Conservation (phyloP, 2,888 invertebrate species). For the Flexamia atlantica region DNA sequence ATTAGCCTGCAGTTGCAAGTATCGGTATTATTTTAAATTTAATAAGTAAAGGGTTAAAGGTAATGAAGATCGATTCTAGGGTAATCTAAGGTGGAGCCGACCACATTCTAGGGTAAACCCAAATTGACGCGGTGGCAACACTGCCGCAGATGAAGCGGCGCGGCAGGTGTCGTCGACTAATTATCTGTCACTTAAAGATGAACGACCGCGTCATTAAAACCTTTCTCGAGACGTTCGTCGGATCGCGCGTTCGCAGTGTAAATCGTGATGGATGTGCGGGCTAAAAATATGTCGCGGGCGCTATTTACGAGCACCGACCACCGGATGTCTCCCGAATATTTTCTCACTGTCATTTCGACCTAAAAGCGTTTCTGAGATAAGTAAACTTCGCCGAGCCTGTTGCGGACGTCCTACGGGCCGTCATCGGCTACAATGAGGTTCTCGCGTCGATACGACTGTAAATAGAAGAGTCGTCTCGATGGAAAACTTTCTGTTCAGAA, state of each 20-base stretch:
- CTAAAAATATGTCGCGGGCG: conserved; percentile 36
- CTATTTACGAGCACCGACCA: conserved; percentile 23
- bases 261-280: conserved; percentile 31
- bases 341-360: conserved; percentile 32
- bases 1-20: too few species aligned
- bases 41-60: too few species aligned
- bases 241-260: conserved; percentile 8
- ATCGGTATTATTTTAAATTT: too few species aligned
- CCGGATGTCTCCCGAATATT: conserved; percentile 43
- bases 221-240: not conserved
- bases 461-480: too few species aligned
- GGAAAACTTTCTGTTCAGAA: too few species aligned
- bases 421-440: too few species aligned
- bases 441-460: too few species aligned
- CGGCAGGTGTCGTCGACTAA: conserved; percentile 5
- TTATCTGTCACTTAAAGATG: conserved; percentile 44
- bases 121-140: too few species aligned
- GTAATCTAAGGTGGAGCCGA: too few species aligned
- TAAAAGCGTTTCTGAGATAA: conserved; percentile 19
- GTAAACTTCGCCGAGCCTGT: conserved; percentile 5
- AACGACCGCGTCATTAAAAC: conserved; percentile 40
- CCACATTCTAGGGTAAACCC: too few species aligned
- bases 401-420: too few species aligned
- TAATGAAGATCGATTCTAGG: too few species aligned
- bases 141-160: conserved; percentile 1